Evolutionary conservation across 1,140 invertebrate genomes (phyloP).

Genomic region (Drosophila varians): DNA sequence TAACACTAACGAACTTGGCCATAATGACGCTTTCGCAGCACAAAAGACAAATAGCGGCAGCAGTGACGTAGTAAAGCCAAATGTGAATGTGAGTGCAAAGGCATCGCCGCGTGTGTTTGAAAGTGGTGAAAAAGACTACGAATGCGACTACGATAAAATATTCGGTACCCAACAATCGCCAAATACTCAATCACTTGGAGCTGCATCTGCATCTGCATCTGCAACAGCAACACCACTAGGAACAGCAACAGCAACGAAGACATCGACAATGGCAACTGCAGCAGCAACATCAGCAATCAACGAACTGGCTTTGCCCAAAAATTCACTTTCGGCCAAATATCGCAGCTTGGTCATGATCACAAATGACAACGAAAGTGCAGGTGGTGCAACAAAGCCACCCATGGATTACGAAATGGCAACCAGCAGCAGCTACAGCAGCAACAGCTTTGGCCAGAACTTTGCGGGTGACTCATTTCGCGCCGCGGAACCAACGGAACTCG

Average conservation of each 20-base stretch:
- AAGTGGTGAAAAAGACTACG: slow-evolving; percentile 51
- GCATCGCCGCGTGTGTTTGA: background rate
- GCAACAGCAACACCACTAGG: slow-evolving; percentile 27
- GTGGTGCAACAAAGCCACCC: slow-evolving; percentile 13
- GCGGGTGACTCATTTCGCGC: slow-evolving; percentile 54
- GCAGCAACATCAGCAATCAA: slow-evolving; percentile 25
- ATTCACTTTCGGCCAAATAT: slow-evolving; percentile 87
- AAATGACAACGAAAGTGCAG: slow-evolving; percentile 85
- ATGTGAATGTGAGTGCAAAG: slow-evolving; percentile 2
- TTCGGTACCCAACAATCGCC: slow-evolving; percentile 46
- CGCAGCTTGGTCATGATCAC: slow-evolving; percentile 94
- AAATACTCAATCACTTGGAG: background rate
- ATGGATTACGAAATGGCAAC: slow-evolving; percentile 38
- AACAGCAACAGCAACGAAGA: too few relatives aligned
- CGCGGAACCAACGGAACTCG: slow-evolving; percentile 30
- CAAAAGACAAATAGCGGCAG: slow-evolving; percentile 57
- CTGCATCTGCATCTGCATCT: slow-evolving; percentile 7
- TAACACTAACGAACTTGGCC: slow-evolving; percentile 47
- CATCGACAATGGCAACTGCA: background rate
- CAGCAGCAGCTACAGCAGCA: slow-evolving; percentile 3
- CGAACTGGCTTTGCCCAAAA: slow-evolving; percentile 49
- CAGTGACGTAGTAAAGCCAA: slow-evolving; percentile 64
- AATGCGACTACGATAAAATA: slow-evolving; percentile 82
- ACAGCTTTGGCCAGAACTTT: slow-evolving; percentile 64
- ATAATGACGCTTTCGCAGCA: slow-evolving; percentile 77